These are phyloP conservation scores for Periophthalmodon schlosseri DNA, from an alignment of 2,113 vertebrate species.

Conservation along the genomic window DNA sequence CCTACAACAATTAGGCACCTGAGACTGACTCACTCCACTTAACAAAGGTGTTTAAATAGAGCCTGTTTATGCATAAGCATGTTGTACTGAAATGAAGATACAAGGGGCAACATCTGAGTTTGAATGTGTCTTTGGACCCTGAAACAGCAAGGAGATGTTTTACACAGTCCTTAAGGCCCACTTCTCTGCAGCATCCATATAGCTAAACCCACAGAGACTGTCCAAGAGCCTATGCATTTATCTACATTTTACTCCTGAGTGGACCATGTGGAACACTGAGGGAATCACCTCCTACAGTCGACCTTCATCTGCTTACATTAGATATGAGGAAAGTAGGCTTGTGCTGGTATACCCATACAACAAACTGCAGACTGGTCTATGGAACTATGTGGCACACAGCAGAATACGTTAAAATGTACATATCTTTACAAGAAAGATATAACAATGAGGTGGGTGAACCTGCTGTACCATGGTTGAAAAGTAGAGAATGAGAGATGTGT, in stretches of 20 bases:
- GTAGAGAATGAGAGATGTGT: slow-evolving; percentile 28
- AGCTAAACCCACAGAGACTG: slow-evolving; percentile 10
- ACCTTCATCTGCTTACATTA: slow-evolving; percentile 43
- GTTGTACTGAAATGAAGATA: slow-evolving; percentile 9
- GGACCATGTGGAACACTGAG: slow-evolving; percentile 41
- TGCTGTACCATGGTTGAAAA: slow-evolving; percentile 34
- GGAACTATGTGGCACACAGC: slow-evolving; percentile 66
- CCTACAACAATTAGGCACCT: slow-evolving; percentile 74
- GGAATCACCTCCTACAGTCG: slow-evolving; percentile 43
- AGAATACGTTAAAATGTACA: slow-evolving; percentile 61
- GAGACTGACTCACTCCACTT: slow-evolving; percentile 66
- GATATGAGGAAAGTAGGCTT: slow-evolving; percentile 46
- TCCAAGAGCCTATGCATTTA: slow-evolving; percentile 19
- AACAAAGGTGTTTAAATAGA: slow-evolving; percentile 52
- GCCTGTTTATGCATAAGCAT: slow-evolving; percentile 27
- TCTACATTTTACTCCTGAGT: slow-evolving; percentile 38
- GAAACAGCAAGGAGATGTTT: slow-evolving; percentile 71
- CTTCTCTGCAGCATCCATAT: slow-evolving; percentile 36
- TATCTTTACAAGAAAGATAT: slow-evolving; percentile 60
- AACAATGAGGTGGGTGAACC: slow-evolving; percentile 57
- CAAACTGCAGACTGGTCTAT: slow-evolving; percentile 60
- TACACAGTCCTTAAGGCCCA: slow-evolving; percentile 53
- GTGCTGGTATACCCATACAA: slow-evolving; percentile 55
- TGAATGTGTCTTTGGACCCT: slow-evolving; percentile 57
- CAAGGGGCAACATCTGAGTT: slow-evolving; percentile 19